A percentile compares a stretch with the other conserved stretches of the same genome.
Conservation (phyloP, 2,113 vertebrate genomes). For the Psilopsiagon aurifrons region DNA sequence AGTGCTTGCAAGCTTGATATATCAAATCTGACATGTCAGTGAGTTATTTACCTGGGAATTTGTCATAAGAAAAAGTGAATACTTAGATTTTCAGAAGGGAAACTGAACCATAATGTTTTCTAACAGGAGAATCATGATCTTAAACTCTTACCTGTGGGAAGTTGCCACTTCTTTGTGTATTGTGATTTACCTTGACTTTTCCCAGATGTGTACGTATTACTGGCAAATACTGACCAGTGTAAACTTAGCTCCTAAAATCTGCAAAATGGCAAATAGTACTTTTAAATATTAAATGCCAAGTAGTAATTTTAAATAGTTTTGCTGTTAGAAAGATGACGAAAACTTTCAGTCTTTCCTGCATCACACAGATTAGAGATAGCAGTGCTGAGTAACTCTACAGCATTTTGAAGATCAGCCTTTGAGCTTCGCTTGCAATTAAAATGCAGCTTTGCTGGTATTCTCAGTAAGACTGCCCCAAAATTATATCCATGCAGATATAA, state of each 20-base stretch:
- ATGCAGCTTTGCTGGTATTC: background rate
- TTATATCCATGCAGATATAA: background rate
- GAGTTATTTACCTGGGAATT: background rate
- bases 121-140: background rate
- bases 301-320: background rate
- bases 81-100: background rate
- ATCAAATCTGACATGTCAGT: background rate
- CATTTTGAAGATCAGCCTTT: background rate
- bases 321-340: background rate
- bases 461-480: background rate
- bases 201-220: background rate
- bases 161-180: background rate
- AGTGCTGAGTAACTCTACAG: background rate
- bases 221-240: background rate
- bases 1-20: background rate
- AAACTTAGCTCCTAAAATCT: background rate
- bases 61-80: background rate
- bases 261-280: background rate
- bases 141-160: background rate
- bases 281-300: background rate
- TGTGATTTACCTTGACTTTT: background rate
- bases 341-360: background rate
- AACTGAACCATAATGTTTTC: background rate
- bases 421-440: conserved; percentile 1
- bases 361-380: background rate